Evolutionary conservation across 2,797 vertebrate genomes (phyloP).

Genomic region (Danionella dracula): DNA sequence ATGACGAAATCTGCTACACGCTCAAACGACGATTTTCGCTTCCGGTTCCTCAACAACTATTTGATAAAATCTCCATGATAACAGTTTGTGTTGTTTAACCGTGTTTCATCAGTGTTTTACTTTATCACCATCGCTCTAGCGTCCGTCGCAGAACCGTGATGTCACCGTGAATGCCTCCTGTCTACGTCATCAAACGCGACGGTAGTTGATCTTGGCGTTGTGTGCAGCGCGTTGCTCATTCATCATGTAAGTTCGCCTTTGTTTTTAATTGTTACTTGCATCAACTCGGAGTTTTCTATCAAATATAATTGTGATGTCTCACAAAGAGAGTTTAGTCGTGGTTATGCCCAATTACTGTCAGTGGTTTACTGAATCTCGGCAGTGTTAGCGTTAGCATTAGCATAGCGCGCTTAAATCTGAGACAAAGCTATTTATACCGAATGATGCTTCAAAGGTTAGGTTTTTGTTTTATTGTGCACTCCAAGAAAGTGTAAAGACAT

Average conservation of each 20-base stretch:
- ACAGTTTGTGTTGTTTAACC: neutral
- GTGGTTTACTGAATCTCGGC: neutral
- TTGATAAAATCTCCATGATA: neutral
- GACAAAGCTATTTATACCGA: too few species aligned
- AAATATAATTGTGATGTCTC: fast-evolving
- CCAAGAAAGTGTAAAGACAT: too few species aligned
- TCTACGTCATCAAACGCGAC: neutral
- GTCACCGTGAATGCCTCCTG: neutral
- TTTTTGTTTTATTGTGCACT: too few species aligned
- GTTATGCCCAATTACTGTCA: neutral
- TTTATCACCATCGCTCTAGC: neutral
- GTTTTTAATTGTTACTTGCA: neutral
- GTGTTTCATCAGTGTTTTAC: neutral
- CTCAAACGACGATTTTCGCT: neutral
- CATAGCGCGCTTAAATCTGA: neutral
- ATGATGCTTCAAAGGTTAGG: too few species aligned
- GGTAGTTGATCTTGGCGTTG: neutral
- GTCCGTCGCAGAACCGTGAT: neutral
- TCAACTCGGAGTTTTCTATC: fast-evolving
- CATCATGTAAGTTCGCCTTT: conserved; percentile 13
- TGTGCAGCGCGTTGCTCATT: neutral
- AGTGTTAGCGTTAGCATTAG: neutral
- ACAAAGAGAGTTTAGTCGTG: neutral
- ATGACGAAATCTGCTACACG: neutral
- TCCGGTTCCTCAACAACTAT: neutral